Evolutionary conservation across 2,113 vertebrate species (phyloP), one percentile per base, ranked within the genome.

Genomic region (Hydrolagus affinis): DNA sequence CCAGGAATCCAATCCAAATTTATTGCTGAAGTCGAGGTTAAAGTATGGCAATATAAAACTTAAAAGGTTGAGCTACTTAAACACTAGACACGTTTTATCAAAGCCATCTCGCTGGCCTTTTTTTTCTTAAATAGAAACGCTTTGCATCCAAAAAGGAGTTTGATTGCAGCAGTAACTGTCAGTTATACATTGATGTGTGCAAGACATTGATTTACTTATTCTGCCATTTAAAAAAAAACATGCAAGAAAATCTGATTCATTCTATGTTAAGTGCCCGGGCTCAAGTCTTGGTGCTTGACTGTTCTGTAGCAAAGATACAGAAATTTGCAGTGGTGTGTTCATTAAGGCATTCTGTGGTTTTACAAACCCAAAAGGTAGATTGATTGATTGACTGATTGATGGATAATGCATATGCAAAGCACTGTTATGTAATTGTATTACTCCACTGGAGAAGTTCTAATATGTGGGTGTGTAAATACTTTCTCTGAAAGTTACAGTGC

Each of bases 11-110:
- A 83, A 68, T 83, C 60, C 66, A 25, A 66, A 83, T 64, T 17
- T 28, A 83, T 83, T 25, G 66, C 62, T 83, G 66, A 83, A 83
- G 8, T 83, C 78, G 66, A 83, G 60, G 60, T 83, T 66, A 83
- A 17, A 17, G 17, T 66, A 10, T 32, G 64, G 78, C 78, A 66
- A 60, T 62, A 83, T 83, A 83, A 83, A 80, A 83, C 28, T 83
- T 62, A 83, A 44, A 68, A 83, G 62, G 25, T 66, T 83, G 78
- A 66, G 15, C 17, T 83, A 30, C 62, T 83, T 28, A 30, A 66
- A 66, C 66, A 17, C 25, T 19, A 66, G 62, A 19, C 1, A 17
- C 30, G 3, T 83, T 66, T 83, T 83, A 14, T 83, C 62, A 66
- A 30, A 28, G 21, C 64, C n/a, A 15, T n/a, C 57, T 44, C 44